Evolutionary conservation across 30 jellyfish, hydroid and myxozoan species (phyloP), one percentile per base, ranked within the genome.

Genomic region (Pelagia noctiluca): DNA sequence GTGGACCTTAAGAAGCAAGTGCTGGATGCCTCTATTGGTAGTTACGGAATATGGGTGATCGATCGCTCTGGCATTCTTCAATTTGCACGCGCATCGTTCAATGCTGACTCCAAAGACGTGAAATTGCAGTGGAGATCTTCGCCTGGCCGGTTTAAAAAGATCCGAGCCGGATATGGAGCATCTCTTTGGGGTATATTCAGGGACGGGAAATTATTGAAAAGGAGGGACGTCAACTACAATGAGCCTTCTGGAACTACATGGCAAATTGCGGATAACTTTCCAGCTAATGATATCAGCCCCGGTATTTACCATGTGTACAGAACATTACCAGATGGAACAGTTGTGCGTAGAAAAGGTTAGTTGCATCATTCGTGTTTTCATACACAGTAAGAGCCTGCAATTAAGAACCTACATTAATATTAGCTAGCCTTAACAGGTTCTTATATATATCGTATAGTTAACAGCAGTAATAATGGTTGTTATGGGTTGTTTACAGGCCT

Each of bases 101-200:
- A 49, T 35, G 84, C 35, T 2, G 64, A 54, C 35, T 5, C 34
- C 53, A 48, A 53, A 0, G 1, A 18, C 23, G 7, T 30, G 3
- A 76, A 71, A 0, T 54, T 80, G 54, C 69, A 34, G 1, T 78
- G 85, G 83, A 78, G 29, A 31, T 84, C 62, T 25, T 82, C 86
- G 34, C 42, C 53, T 46, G 89, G 90, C 0, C 76, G 53, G 12
- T 52, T 87, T 36, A 32, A 30, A 5, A 28, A 76, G 50, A 49
- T 93, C 1, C 77, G 73, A 65, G 96, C 96, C 4, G 98, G 98
- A 8, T 89, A 80, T 75, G 97, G 97, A 16, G 97, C 96, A 16
- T 70, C 91, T 16, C 90, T 93, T 0, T 93, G 98, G 98, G 98
- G 96, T 3, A 60, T 92, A 19, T 61, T 42, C 37, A 35, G 23